A percentile compares a stretch with the other conserved stretches of the same genome.
These are phyloP conservation scores for Crotalus viridis DNA, from an alignment of 2,113 vertebrate genomes.

Conservation along the genomic window DNA sequence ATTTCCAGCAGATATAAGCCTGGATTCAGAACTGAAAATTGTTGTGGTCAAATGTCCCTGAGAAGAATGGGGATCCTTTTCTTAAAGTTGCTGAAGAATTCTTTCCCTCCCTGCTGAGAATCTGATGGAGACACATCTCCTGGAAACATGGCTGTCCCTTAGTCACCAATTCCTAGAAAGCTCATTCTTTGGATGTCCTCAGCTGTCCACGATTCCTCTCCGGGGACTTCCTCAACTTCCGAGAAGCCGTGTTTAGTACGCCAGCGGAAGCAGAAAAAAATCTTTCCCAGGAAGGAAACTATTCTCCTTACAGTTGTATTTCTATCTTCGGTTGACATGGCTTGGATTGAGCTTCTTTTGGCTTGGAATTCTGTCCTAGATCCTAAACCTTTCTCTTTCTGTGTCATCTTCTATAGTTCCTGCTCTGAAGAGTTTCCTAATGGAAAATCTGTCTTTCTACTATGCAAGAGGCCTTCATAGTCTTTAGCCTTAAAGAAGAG, in stretches of 20 bases:
- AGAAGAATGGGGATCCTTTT: not conserved
- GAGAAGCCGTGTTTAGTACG: not conserved
- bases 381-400: not conserved
- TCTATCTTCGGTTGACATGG: not conserved
- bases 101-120: not conserved
- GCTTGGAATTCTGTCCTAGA: not conserved
- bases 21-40: not conserved
- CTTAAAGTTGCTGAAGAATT: not conserved
- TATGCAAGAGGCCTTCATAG: not conserved
- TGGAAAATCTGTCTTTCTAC: too few species aligned
- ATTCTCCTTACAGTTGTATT: not conserved
- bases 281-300: not conserved
- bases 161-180: not conserved
- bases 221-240: not conserved
- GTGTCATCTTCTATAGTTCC: too few species aligned
- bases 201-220: not conserved
- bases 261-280: not conserved
- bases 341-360: not conserved
- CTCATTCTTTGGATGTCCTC: not conserved
- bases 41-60: not conserved
- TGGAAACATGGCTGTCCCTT: not conserved
- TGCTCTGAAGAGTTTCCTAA: not conserved
- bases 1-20: not conserved
- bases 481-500: not conserved
- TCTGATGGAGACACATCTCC: not conserved